A percentile compares a stretch with the other conserved stretches of the same genome.
These are phyloP conservation scores for Gymnoscopelus braueri DNA, from an alignment of 2,797 vertebrate species.

Conservation along the genomic window DNA sequence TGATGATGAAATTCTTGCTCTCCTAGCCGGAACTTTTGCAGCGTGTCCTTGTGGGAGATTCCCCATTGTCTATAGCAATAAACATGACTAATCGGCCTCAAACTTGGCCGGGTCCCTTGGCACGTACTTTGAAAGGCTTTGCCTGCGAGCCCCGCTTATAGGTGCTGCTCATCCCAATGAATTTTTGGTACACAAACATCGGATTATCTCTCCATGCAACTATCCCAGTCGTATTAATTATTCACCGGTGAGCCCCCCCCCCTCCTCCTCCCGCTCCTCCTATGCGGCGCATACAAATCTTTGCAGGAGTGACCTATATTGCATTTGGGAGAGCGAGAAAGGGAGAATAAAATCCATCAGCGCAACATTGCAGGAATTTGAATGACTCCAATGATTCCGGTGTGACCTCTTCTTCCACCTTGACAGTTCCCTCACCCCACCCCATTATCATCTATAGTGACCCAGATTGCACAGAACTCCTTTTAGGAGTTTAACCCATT, in stretches of 20 bases:
- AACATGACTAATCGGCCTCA: slow-evolving; percentile 89
- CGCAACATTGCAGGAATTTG: slow-evolving; percentile 44
- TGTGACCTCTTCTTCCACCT: slow-evolving; percentile 56
- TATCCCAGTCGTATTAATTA: slow-evolving; percentile 88
- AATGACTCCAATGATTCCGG: slow-evolving; percentile 51
- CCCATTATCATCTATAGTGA: slow-evolving; percentile 57
- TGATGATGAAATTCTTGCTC: slow-evolving; percentile 79
- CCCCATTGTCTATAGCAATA: slow-evolving; percentile 86
- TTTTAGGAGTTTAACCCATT: background rate
- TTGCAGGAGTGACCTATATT: slow-evolving; percentile 71
- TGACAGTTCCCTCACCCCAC: slow-evolving; percentile 57
- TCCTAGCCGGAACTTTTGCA: slow-evolving; percentile 71
- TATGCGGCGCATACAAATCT: slow-evolving; percentile 48
- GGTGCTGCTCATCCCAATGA: slow-evolving; percentile 83
- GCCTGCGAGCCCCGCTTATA: slow-evolving; percentile 79
- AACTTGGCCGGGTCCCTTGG: slow-evolving; percentile 85
- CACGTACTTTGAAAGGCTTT: slow-evolving; percentile 81
- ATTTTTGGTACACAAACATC: slow-evolving; percentile 88
- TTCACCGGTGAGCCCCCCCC: slow-evolving; percentile 77
- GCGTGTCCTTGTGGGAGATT: slow-evolving; percentile 79
- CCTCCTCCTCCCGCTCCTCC: slow-evolving; percentile 5
- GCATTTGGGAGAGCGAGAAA: slow-evolving; percentile 40
- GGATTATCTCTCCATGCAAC: slow-evolving; percentile 87
- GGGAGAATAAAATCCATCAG: slow-evolving; percentile 42
- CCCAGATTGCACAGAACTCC: slow-evolving; percentile 57